Evolutionary conservation across 2,113 vertebrate genomes (phyloP), one percentile per base, ranked within the genome.

Genomic region (Platichthys stellatus): DNA sequence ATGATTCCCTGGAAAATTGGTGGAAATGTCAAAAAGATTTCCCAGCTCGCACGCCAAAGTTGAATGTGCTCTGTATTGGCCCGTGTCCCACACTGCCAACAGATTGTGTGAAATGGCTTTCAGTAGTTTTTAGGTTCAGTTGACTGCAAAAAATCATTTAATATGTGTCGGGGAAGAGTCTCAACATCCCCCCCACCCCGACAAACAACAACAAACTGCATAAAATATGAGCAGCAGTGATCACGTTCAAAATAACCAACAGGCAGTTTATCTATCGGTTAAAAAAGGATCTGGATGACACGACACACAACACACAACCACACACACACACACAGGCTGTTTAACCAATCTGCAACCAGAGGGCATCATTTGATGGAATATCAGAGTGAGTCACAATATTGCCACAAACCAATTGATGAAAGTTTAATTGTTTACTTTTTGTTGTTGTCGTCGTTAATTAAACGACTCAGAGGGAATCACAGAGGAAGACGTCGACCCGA

Each of bases 401-500:
- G 59, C 38, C 2, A 74, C 59, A 63, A 82, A 66, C 47, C 74
- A 77, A 77, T 72, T 78, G 75, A 86, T 83, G 35, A 82, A 87
- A 78, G 26, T 82, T 78, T 80, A 64, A 81, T 81, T 75, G 63
- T 85, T 81, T 81, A 77, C 57, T 74, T 79, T 69, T 1, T 1
- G 6, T 31, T 31, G 5, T 31, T 31, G 31, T 31, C 6, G 31
- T 31, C 65, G 56, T 84, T 83, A 74, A 71, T 83, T 79, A 81
- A 75, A 23, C 38, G 69, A 77, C 80, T 80, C 24, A 4, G 20
- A 70, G 31, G 2, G 63, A 49, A 57, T 66, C 20, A 12, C 15
- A 68, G 56, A 26, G 17, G 23, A 63, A 49, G 35, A 60, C 15
- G 6, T 8, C 51, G 45, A 45, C 24, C 0, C 0, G 58, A 49